Evolutionary conservation across 2,888 invertebrate genomes (phyloP).

Genomic region (Seladonia tumulorum): DNA sequence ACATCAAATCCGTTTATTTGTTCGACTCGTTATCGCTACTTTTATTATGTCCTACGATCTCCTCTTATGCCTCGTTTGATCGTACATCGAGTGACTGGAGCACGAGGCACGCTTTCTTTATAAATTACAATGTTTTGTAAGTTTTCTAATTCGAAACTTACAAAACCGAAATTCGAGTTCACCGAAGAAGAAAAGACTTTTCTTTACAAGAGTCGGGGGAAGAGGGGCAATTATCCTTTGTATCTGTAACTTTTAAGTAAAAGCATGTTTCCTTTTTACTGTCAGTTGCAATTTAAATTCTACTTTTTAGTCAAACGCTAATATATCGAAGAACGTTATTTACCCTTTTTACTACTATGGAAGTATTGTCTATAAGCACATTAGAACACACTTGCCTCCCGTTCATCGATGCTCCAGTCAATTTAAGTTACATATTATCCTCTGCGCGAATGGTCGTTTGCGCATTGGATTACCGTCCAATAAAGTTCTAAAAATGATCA

Average conservation of each 20-base stretch:
- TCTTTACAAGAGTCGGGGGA: background rate
- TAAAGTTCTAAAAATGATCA: constrained; percentile 66
- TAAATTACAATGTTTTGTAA: constrained; percentile 12
- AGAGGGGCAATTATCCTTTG: background rate
- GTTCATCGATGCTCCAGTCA: constrained; percentile 69
- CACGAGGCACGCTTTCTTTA: constrained; percentile 48
- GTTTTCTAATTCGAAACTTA: background rate
- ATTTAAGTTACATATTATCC: constrained; percentile 52
- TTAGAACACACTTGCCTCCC: constrained; percentile 47
- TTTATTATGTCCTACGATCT: constrained; percentile 67
- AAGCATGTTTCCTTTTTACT: constrained; percentile 12
- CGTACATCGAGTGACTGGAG: constrained; percentile 75
- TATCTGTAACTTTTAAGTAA: background rate
- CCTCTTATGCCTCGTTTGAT: constrained; percentile 63
- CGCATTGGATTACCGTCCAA: constrained; percentile 55
- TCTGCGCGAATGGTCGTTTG: constrained; percentile 48
- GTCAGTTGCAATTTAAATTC: constrained; percentile 18
- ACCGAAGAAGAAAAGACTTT: constrained; percentile 11
- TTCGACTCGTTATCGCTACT: constrained; percentile 70
- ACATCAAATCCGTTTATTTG: constrained; percentile 80
- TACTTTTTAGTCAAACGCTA: constrained; percentile 35
- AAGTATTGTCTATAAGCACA: constrained; percentile 66
- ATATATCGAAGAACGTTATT: constrained; percentile 29
- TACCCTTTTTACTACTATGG: constrained; percentile 44
- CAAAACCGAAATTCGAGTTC: constrained; percentile 17